These are phyloP conservation scores for Drosophila obscura DNA, from an alignment of 1,140 invertebrate species.

Conservation along the genomic window DNA sequence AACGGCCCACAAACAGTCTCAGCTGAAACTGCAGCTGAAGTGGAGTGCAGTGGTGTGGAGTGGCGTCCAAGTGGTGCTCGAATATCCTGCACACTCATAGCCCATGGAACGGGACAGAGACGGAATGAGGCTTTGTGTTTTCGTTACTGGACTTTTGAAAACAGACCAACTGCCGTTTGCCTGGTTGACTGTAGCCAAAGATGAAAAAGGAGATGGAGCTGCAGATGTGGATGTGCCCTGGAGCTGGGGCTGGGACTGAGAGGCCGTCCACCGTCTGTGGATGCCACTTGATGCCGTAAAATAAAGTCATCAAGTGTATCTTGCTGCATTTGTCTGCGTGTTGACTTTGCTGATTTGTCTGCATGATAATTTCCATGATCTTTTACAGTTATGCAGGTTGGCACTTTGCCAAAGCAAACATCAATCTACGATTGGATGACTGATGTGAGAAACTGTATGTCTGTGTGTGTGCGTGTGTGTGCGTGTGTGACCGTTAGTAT, in stretches of 20 bases:
- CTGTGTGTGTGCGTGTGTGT: not conserved
- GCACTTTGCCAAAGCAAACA: conserved; percentile 1
- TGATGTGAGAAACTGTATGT: conserved; percentile 28
- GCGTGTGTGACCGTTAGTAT: conserved; percentile 29
- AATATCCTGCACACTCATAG: conserved; percentile 75
- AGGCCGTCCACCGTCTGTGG: not conserved
- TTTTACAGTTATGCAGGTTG: conserved; percentile 67
- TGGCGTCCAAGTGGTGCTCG: conserved; percentile 59
- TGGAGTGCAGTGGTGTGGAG: conserved; percentile 21
- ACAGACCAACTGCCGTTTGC: conserved; percentile 25
- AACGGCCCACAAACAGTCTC: conserved; percentile 37
- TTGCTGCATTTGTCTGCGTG: conserved; percentile 36
- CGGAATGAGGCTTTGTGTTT: conserved; percentile 45
- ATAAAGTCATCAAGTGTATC: conserved; percentile 66
- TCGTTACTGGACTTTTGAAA: conserved; percentile 49
- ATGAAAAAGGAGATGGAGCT: not conserved
- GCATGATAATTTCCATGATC: conserved; percentile 62
- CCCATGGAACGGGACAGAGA: conserved; percentile 22
- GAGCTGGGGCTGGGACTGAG: not conserved
- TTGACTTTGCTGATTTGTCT: conserved; percentile 75
- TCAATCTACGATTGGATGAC: too few species aligned
- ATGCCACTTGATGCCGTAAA: conserved; percentile 63
- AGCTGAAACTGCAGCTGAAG: conserved; percentile 12
- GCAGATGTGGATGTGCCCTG: not conserved
- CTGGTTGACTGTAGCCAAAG: too few species aligned